These are phyloP conservation scores for Chloromyia formosa DNA, from an alignment of 2,888 invertebrate genomes.

Conservation along the genomic window DNA sequence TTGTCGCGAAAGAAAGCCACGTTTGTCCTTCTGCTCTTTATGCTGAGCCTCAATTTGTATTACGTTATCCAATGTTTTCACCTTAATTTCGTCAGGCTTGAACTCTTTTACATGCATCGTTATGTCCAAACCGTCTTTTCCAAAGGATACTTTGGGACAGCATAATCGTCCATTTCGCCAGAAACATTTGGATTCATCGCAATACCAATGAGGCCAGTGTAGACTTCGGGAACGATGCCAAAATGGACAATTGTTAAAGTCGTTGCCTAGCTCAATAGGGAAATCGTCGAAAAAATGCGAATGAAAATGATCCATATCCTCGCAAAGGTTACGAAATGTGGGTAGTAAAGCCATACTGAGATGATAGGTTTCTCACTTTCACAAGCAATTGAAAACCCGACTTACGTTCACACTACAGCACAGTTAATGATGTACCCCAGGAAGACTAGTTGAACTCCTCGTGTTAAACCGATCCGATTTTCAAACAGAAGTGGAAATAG, in stretches of 20 bases:
- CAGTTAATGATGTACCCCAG: no score
- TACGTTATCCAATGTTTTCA: constrained; percentile 73
- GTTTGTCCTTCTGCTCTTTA: constrained; percentile 75
- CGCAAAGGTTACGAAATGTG: constrained; percentile 32
- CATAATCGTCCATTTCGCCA: constrained; percentile 5
- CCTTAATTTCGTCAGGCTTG: constrained; percentile 73
- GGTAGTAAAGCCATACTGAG: constrained; percentile 29
- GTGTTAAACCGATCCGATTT: no score
- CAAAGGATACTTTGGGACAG: constrained; percentile 56
- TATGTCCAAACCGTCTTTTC: constrained; percentile 76
- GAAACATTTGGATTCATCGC: neutral
- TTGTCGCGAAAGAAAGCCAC: constrained; percentile 81
- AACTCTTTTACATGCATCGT: constrained; percentile 76
- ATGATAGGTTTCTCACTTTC: no score
- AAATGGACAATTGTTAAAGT: neutral
- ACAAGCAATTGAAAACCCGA: no score
- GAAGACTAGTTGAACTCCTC: no score
- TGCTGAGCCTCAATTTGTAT: constrained; percentile 77
- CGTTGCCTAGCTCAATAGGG: neutral
- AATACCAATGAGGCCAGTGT: constrained; percentile 9
- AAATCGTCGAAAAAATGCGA: constrained; percentile 26
- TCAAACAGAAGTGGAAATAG: no score
- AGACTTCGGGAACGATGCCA: neutral
- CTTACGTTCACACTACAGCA: no score
- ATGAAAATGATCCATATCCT: constrained; percentile 36